phyloP scores from a whole-genome alignment of 2,888 invertebrate species.

The Calliphora vomitoria region DNA sequence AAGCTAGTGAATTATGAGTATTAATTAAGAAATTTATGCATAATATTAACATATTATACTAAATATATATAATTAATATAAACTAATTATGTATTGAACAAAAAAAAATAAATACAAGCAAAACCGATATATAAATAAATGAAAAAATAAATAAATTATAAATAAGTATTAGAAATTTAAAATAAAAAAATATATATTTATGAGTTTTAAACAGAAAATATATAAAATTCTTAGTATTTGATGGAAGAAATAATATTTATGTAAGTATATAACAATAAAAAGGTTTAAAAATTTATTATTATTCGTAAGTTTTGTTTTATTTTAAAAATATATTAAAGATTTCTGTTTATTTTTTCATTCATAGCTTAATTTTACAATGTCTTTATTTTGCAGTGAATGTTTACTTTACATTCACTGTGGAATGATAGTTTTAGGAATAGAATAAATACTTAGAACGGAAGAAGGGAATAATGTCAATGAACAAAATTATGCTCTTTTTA shows the following conservation, averaged over 20 bases:
- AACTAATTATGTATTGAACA: conserved; percentile 39
- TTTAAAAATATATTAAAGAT: too few relatives aligned
- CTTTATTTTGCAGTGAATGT: too few relatives aligned
- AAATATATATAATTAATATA: conserved; percentile 28
- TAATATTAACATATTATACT: conserved; percentile 3
- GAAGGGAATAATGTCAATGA: too few relatives aligned
- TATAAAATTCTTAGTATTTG: not conserved
- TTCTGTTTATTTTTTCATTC: too few relatives aligned
- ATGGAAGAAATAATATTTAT: not conserved
- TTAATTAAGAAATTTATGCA: conserved; percentile 64
- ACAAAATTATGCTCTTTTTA: too few relatives aligned
- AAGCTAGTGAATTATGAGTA: conserved; percentile 72
- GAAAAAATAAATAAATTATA: conserved; percentile 42
- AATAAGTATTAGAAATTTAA: conserved; percentile 68
- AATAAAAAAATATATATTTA: conserved; percentile 68
- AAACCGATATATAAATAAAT: conserved; percentile 20
- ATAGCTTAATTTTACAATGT: too few relatives aligned
- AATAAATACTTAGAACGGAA: too few relatives aligned
- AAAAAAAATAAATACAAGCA: not conserved
- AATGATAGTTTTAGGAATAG: too few relatives aligned
- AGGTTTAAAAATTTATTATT: not conserved
- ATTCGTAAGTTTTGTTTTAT: not conserved
- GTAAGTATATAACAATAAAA: not conserved
- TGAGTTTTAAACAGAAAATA: conserved; percentile 74
- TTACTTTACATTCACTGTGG: too few relatives aligned